Percentiles rank a stretch among this genome's conserved stretches.
Conservation (phyloP, 1,140 invertebrate genomes). For the Hesperophylax magnus region DNA sequence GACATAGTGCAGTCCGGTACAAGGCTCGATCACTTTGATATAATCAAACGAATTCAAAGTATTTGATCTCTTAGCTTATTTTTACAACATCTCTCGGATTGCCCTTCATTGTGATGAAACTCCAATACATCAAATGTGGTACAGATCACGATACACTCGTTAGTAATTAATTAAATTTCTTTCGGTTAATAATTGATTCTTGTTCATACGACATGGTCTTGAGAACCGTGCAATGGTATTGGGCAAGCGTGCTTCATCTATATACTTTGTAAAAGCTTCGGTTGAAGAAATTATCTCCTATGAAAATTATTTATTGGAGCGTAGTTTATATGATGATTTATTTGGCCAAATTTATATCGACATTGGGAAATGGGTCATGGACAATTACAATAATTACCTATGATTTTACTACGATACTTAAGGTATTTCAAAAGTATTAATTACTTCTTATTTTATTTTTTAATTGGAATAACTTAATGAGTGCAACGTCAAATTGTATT, state of each 20-base stretch:
- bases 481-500: too few species aligned
- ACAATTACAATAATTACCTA: background rate
- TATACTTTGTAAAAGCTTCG: background rate
- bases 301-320: background rate
- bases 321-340: constrained; percentile 27
- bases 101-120: background rate
- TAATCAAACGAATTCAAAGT: background rate
- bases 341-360: constrained; percentile 5
- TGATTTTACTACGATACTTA: background rate
- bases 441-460: too few species aligned
- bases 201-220: constrained; percentile 1
- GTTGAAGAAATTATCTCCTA: background rate
- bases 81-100: background rate
- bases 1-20: too few species aligned
- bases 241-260: background rate
- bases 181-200: background rate
- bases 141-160: background rate
- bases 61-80: background rate
- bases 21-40: background rate
- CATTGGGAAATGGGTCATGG: background rate
- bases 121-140: background rate
- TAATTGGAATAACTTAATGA: too few species aligned
- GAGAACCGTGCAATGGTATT: background rate
- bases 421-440: background rate
- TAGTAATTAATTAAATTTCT: constrained; percentile 2